These are phyloP conservation scores for Erythrolamprus reginae DNA, from an alignment of 2,113 vertebrate species.

Conservation along the genomic window DNA sequence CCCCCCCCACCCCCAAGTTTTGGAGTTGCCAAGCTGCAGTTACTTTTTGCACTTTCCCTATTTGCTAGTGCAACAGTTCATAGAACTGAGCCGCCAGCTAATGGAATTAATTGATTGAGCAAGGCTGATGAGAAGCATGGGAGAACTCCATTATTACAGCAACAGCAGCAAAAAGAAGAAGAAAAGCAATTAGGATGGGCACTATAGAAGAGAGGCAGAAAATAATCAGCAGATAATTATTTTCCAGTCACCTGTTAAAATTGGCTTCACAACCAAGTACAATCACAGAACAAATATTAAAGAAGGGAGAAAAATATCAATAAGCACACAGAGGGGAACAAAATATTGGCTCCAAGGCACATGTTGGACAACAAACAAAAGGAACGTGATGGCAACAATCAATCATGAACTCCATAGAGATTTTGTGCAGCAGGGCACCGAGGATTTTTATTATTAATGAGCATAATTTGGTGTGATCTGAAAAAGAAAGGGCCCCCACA, in stretches of 20 bases:
- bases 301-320: neutral
- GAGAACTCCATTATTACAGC: neutral
- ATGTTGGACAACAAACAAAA: neutral
- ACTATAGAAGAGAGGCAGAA: neutral
- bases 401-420: neutral
- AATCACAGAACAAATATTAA: neutral
- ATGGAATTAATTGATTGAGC: slow-evolving; percentile 14
- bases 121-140: neutral
- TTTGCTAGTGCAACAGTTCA: neutral
- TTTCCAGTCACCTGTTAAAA: neutral
- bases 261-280: slow-evolving; percentile 11
- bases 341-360: neutral
- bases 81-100: neutral
- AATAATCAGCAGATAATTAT: neutral
- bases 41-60: neutral
- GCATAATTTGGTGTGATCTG: neutral
- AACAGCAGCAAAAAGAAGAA: neutral
- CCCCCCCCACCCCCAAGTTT: neutral
- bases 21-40: neutral
- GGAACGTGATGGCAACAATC: neutral
- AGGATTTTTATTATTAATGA: slow-evolving; percentile 7
- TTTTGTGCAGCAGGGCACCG: neutral
- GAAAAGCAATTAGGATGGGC: slow-evolving; percentile 3
- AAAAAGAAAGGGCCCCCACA: neutral
- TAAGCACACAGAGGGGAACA: neutral